Conservation (phyloP, 2,113 vertebrate genomes). For the Mus pahari region DNA sequence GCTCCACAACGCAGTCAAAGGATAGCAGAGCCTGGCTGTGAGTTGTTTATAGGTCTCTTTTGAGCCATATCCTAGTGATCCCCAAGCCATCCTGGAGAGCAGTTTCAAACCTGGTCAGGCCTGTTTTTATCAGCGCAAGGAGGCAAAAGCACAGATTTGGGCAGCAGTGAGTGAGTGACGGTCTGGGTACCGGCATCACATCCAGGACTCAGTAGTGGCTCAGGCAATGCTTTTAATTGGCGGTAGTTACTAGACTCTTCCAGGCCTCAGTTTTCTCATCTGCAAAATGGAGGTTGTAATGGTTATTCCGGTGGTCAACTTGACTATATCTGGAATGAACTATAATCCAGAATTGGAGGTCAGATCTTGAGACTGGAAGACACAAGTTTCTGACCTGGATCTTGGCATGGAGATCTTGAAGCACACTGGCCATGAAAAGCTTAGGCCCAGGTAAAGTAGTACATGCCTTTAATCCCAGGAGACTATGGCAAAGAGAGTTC, state of each 20-base stretch:
- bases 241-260: not conserved
- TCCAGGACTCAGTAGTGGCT: not conserved
- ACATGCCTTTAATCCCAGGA: no score
- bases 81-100: not conserved
- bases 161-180: rapidly evolving
- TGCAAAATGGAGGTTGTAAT: not conserved
- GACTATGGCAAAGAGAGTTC: no score
- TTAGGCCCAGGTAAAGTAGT: no score
- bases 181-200: not conserved
- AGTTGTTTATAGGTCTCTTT: not conserved
- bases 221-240: not conserved
- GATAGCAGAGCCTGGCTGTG: not conserved
- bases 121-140: not conserved
- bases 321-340: no score
- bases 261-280: not conserved
- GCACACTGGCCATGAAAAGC: no score
- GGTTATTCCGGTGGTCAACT: no score
- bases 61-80: rapidly evolving
- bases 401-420: no score
- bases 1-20: not conserved
- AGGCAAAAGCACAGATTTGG: not conserved
- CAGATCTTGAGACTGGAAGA: no score
- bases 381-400: no score
- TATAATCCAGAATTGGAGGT: no score
- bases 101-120: not conserved